phyloP scores from a whole-genome alignment of 2,797 vertebrate species.

The Oryzias dopingdopingensis region DNA sequence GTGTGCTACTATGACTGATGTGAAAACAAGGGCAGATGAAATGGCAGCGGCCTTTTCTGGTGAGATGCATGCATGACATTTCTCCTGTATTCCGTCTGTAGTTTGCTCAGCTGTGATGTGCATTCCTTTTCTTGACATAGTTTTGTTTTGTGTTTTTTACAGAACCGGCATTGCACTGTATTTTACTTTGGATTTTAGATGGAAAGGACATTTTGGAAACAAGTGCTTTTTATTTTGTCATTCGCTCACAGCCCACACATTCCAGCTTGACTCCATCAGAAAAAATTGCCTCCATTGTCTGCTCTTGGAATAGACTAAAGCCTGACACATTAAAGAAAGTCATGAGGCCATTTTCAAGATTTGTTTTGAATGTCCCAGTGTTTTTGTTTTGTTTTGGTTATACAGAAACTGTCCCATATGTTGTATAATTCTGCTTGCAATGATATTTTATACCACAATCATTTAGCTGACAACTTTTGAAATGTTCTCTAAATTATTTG shows the following conservation, averaged over 20 bases:
- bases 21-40: constrained; percentile 23
- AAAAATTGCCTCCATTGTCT: constrained; percentile 43
- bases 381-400: no score
- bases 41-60: constrained; percentile 56
- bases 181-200: constrained; percentile 46
- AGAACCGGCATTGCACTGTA: constrained; percentile 41
- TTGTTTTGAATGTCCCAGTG: constrained; percentile 2
- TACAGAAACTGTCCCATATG: no score
- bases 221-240: constrained; percentile 59
- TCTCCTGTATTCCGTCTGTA: constrained; percentile 33
- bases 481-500: no score
- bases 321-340: constrained; percentile 21
- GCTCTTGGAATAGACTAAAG: constrained; percentile 35
- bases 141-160: constrained; percentile 6
- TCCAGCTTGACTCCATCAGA: constrained; percentile 34
- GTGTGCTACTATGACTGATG: constrained; percentile 26
- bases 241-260: constrained; percentile 54
- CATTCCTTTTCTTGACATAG: constrained; percentile 13
- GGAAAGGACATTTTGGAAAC: constrained; percentile 49
- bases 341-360: constrained; percentile 1
- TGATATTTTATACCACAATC: no score
- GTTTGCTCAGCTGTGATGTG: constrained; percentile 34
- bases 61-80: constrained; percentile 64
- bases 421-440: no score
- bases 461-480: no score